Base-by-base conservation (phyloP, 1,140 invertebrate species). In the Heliconius eleuchia region DNA sequence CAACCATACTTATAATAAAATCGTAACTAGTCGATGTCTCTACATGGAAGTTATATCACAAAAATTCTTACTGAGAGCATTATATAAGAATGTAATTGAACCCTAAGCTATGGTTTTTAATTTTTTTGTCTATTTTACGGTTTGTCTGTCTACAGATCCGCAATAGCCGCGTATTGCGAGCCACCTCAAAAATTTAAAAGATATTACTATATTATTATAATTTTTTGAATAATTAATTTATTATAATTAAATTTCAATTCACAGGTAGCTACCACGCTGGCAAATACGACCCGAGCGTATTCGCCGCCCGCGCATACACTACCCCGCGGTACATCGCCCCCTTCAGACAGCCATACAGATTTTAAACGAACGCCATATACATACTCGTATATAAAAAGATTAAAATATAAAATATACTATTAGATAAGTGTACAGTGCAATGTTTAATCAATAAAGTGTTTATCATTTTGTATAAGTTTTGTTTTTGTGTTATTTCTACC, bases 231-330 rank as follows among this genome's bases (percentile, higher is more conserved):
- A 13, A 46, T 13, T 13, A 46, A 46, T 46, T 46, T 3, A 46
- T 42, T 42, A 46, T 46, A 46, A 71, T n/a, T 18, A n/a, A 72
- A 39, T 72, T 39, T 19, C 18, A 0, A 76, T 89, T 19, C 87
- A 0, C 90, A 94, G 92, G 92, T 39, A 91, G 88, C 77, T 94
- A 92, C 90, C 87, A 84, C 82, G 87, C 88, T 5, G 90, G 87
- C 23, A 91, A 92, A 81, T 92, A 93, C 66, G 86, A 87, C 16
- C 80, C 88, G 0, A 87, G 86, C 2, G 87, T 92, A n/a, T 82
- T 86, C 11, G 84, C 85, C 0, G 88, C 88, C n/a, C 83, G 89
- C 27, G 77, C 83, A 19, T 87, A 87, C 83, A 85, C 82, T 70
- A 85, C 88, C 60, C 85, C 84, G 5, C 77, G 75, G 3, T 85